Evolutionary conservation across 2,888 invertebrate genomes (phyloP).

Genomic region (Tetramorium bicarinatum): DNA sequence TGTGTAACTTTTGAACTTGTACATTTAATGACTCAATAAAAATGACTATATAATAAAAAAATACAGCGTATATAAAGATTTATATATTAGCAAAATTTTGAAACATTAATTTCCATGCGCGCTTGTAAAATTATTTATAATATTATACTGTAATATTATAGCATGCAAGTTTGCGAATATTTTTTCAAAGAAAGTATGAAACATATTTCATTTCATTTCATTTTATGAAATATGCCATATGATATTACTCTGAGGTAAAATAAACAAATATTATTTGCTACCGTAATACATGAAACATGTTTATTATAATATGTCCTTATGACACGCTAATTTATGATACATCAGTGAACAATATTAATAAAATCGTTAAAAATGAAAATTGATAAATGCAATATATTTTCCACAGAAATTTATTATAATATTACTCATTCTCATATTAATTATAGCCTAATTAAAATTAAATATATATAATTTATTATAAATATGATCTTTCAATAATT

Average conservation of each 20-base stretch:
- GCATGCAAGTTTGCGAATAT: neutral
- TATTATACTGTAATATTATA: neutral
- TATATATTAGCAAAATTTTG: neutral
- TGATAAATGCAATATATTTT: slow-evolving; percentile 20
- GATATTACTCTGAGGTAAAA: slow-evolving; percentile 26
- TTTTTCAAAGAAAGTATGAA: neutral
- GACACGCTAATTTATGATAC: slow-evolving; percentile 6
- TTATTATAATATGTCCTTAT: slow-evolving; percentile 11
- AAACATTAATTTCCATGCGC: neutral
- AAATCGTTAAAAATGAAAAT: slow-evolving; percentile 22
- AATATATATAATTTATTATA: slow-evolving; percentile 11
- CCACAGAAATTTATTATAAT: slow-evolving; percentile 7
- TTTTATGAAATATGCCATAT: neutral
- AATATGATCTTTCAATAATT: slow-evolving; percentile 8
- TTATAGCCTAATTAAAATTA: slow-evolving; percentile 30
- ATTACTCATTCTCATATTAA: neutral
- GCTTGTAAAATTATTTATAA: neutral
- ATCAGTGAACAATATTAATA: neutral
- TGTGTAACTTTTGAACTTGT: neutral
- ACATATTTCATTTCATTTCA: slow-evolving; percentile 19
- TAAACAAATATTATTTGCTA: slow-evolving; percentile 33
- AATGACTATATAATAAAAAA: too few relatives aligned
- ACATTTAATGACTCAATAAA: neutral
- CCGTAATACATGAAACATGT: slow-evolving; percentile 16
- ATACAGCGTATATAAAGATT: neutral